phyloP scores from a whole-genome alignment of 2,888 invertebrate genomes.

The Agriotes lineatus region DNA sequence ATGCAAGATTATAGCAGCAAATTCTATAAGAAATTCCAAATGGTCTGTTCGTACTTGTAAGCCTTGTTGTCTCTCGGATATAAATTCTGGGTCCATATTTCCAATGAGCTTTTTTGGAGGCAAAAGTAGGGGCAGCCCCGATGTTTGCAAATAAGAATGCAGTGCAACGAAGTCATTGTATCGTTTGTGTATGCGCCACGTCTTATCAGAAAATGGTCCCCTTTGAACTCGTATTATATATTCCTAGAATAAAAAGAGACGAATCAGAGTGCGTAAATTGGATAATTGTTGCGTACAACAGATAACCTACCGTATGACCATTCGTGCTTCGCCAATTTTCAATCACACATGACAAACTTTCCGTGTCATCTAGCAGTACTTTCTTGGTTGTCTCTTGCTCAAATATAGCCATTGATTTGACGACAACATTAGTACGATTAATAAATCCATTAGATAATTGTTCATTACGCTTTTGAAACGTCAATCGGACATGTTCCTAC shows the following conservation, averaged over 20 bases:
- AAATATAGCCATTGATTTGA: constrained; percentile 84
- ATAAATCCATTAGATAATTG: constrained; percentile 61
- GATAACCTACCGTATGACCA: constrained; percentile 82
- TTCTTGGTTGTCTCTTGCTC: constrained; percentile 80
- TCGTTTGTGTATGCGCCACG: constrained; percentile 86
- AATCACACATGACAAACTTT: constrained; percentile 80
- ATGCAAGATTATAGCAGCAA: too few species aligned
- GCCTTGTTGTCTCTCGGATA: constrained; percentile 88
- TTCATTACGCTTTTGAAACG: constrained; percentile 35
- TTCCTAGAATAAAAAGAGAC: constrained; percentile 71
- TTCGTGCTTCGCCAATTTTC: constrained; percentile 89
- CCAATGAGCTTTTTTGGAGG: constrained; percentile 94
- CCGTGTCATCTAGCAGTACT: constrained; percentile 86
- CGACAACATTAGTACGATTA: constrained; percentile 60
- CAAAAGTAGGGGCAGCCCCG: constrained; percentile 80
- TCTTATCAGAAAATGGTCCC: constrained; percentile 79
- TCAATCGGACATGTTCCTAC: constrained; percentile 37
- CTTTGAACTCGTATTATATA: constrained; percentile 87
- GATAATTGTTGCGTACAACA: constrained; percentile 53
- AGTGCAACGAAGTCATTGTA: constrained; percentile 91
- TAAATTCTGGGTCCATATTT: constrained; percentile 92
- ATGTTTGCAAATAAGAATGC: constrained; percentile 77
- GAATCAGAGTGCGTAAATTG: constrained; percentile 21
- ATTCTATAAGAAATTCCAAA: neutral
- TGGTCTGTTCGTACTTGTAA: constrained; percentile 78